These are phyloP conservation scores for Pipra filicauda DNA, from an alignment of 2,113 vertebrate genomes.

Conservation along the genomic window DNA sequence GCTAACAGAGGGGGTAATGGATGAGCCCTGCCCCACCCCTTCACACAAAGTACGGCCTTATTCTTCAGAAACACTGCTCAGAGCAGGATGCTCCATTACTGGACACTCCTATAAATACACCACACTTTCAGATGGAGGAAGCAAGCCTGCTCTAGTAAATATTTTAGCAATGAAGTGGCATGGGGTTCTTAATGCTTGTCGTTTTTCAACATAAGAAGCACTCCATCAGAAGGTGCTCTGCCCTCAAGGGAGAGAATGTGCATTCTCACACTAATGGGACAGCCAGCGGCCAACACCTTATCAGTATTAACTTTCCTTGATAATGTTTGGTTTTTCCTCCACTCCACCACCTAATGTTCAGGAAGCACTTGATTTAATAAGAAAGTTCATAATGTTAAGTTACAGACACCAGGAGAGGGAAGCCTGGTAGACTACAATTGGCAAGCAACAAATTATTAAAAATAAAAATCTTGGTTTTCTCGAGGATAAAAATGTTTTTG, in stretches of 20 bases:
- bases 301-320: constrained; percentile 37
- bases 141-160: constrained; percentile 42
- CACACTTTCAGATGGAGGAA: not conserved
- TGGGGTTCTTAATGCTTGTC: not conserved
- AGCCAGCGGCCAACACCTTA: not conserved
- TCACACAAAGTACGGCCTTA: not conserved
- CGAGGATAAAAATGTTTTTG: not conserved
- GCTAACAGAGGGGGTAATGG: not conserved
- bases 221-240: constrained; percentile 23
- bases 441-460: not conserved
- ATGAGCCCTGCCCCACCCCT: not conserved
- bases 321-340: constrained; percentile 31
- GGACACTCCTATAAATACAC: constrained; percentile 12
- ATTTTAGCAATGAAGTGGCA: constrained; percentile 38
- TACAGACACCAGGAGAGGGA: constrained; percentile 18
- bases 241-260: not conserved
- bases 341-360: not conserved
- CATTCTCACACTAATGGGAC: constrained; percentile 35
- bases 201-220: constrained; percentile 37
- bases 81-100: not conserved
- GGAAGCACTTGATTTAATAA: constrained; percentile 36
- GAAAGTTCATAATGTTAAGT: constrained; percentile 31
- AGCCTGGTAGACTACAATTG: not conserved
- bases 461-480: not conserved
- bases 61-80: constrained; percentile 11